Evolutionary conservation across 2,797 vertebrate species (phyloP).

Genomic region (Tamandua tetradactyla): DNA sequence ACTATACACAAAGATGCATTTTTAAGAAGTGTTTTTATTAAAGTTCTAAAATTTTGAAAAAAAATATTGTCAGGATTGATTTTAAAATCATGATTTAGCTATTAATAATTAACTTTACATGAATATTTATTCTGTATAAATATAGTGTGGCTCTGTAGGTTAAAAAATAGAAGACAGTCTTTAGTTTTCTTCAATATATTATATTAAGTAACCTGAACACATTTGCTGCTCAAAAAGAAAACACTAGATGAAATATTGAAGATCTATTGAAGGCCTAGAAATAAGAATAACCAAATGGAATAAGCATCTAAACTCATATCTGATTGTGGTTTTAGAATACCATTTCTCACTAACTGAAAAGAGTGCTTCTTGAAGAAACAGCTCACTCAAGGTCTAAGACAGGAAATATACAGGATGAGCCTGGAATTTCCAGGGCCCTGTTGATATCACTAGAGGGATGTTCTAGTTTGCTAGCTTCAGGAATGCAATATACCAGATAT

Average conservation of each 20-base stretch:
- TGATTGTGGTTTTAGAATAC: neutral
- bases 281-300: conserved; percentile 48
- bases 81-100: conserved; percentile 40
- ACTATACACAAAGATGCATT: neutral
- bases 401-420: neutral
- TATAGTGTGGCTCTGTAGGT: neutral
- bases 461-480: too few species aligned
- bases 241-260: neutral
- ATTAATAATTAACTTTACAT: neutral
- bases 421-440: neutral
- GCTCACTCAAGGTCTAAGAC: neutral
- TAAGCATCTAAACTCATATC: neutral
- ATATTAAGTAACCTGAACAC: conserved; percentile 8
- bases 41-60: neutral
- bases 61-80: neutral
- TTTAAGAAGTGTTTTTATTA: neutral
- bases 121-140: neutral
- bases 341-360: conserved; percentile 19
- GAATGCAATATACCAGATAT: too few species aligned
- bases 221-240: neutral
- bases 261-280: neutral
- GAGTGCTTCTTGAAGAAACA: neutral
- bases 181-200: neutral
- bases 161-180: neutral
- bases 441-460: neutral